Base-by-base conservation (phyloP, 2,113 vertebrate species). In the Meleagris gallopavo region DNA sequence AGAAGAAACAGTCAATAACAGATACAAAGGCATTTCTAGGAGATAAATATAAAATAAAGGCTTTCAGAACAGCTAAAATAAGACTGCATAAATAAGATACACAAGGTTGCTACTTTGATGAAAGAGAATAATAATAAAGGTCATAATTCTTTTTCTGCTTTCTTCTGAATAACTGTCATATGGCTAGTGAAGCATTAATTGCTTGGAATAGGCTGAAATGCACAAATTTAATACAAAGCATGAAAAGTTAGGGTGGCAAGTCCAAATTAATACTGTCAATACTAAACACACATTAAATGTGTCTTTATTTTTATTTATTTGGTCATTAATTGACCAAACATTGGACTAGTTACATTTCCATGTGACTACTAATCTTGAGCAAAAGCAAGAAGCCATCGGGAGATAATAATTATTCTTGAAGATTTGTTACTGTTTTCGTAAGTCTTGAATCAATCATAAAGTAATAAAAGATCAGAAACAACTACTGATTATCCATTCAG, bases 191-290 rank as follows among this genome's bases (percentile, higher is more conserved):
- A 88, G 52, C 20, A 85, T 60, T 58, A 80, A 48, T 67, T 11
- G 9, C 55, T 48, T 71, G 55, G 30, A 90, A 67, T 32, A 50
- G 5, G 22, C 48, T 85, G 90, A 89, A 58, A 93, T 46, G 32
- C 29, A 84, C 24, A 2, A 4, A 34, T 16, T 61, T 30, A 72
- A 65, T 30, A 32, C 16, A 62, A 95, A 93, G 15, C 52, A 65
- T 48, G 52, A 96, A 91, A 95, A 94, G 94, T 29, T 52, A 78
- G n/a, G 67, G 70, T 43, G 57, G 38, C 25, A 67, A 86, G n/a
- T 45, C 57, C 65, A 43, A 80, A 64, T 66, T 94, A 89, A 72
- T 43, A 11, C 43, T 83, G 41, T 57, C 64, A 86, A 36, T 95
- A 87, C 29, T 64, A 80, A 71, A 60, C 8, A 61, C 14, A 30